Evolutionary conservation across 2,888 invertebrate genomes (phyloP), one percentile per base, ranked within the genome.

Genomic region (Eilema caniola): DNA sequence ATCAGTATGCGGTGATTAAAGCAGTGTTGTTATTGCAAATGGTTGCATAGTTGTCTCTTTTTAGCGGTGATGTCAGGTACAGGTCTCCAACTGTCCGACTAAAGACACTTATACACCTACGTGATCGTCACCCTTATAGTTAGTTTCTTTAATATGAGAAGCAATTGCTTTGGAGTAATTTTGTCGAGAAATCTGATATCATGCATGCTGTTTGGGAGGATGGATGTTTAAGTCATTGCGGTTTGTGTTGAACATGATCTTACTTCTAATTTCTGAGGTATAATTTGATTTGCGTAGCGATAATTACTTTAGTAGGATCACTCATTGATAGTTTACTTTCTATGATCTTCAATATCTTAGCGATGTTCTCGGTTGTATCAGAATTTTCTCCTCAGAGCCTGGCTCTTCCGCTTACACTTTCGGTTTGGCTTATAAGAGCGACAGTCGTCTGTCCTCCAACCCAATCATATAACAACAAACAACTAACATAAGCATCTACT

Each of bases 11-110:
- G 7, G 61, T 41, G 24, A 59, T 14, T 64, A 37, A 62, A 33
- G 31, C 73, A 72, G 78, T 67, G n/a, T 69, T 67, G n/a, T 69
- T 33, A 70, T 25, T 61, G 57, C 71, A 65, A 73, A 74, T 69
- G 62, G 75, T 71, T 76, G 75, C 75, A 80, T 73, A 72, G 60
- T 71, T 75, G 86, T 85, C 85, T 84, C 86, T 85, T 80, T 80
- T 73, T 77, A 77, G 71, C 78, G 88, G 75, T 90, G 90, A 90
- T 88, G 86, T 90, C 90, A 90, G 69, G 81, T 62, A 68, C 62
- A 47, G 16, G 63, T 47, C 23, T 69, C 28, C 28, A 64, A 81
- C 86, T 84, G 87, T 88, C 85, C 79, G 66, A 69, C 77, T 78
- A 80, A 82, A 69, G 47, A 78, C 73, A 68, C 59, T 69, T 75